Base-by-base conservation (phyloP, 2,888 invertebrate genomes). In the Junonia oenone region DNA sequence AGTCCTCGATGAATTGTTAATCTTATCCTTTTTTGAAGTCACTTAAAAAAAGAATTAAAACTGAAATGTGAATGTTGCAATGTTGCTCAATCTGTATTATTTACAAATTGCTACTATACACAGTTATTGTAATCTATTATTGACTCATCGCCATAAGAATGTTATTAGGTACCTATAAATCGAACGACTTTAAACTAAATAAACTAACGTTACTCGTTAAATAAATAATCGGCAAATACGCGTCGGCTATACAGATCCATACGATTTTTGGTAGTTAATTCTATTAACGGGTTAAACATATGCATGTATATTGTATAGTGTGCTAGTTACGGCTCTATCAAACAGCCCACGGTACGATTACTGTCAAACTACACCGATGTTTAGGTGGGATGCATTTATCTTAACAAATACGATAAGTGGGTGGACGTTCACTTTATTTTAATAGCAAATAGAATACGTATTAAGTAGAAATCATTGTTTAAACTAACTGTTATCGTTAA, bases 281-380 rank as follows among this genome's bases (percentile, higher is more conserved):
- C 40, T 33, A 56, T 50, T 40, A 46, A 46, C 37, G 52, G 17
- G 29, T n/a, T n/a, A n/a, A n/a, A n/a, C n/a, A n/a, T n/a, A n/a
- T n/a, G n/a, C n/a, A 38, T 13, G 51, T 40, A 29, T 33, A 15
- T 37, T 37, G 37, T 19, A 26, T 31, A 49, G 33, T 49, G 38
- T 45, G 27, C 58, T 37, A 46, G 47, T 51, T 53, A 48, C 53
- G 22, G 29, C 35, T 61, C 58, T 55, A 57, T 55, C 51, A 47
- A 37, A 55, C 59, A 47, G 52, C 56, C 61, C 59, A 56, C 59
- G 26, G 49, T 14, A 49, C 38, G 54, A 61, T 61, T 61, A 59
- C 51, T 61, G 56, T 61, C 59, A 52, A 55, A 61, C 51, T 54
- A 50, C 51, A 54, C 55, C 47, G 45, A 54, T 55, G 54, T 46